Base-by-base conservation (phyloP, 2,797 vertebrate genomes). In the Gobionotothen gibberifrons region DNA sequence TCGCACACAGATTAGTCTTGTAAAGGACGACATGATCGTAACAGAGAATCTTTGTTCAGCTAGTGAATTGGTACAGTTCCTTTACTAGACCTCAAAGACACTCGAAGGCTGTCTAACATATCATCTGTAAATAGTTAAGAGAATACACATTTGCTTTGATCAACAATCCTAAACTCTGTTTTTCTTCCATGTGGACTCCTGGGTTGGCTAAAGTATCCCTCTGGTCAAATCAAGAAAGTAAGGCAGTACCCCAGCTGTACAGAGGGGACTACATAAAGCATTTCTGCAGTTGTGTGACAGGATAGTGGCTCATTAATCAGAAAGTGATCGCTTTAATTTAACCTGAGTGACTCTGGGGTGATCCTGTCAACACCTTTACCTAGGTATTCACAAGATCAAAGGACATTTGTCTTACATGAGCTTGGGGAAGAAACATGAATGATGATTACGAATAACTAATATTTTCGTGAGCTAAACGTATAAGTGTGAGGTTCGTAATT, bases 11-110 rank as follows among this genome's bases (percentile, higher is more conserved):
- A 77, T 52, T 32, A 56, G 63, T 70, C 53, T 63, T 36, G 59
- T 47, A 70, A 58, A 49, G 71, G 68, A 60, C 14, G 22, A 76
- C 39, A 39, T 29, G 52, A 86, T 72, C 59, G 65, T n/a, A 83
- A 90, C 78, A 92, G 77, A 73, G 66, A 79, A 76, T 79, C 79
- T 76, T 87, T 92, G 86, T 92, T 79, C 74, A 29, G 65, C 39
- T 64, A 48, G 42, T 81, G 53, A 79, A 80, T 81, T 73, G 32
- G 48, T n/a, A 43, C 63, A 77, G 22, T 80, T 89, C 22, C 76
- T 79, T 76, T 63, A 57, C 44, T 39, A 70, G 62, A 75, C 74
- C 70, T 61, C 22, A 69, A 72, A 75, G 16, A 57, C 12, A 26
- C 47, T 22, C 43, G 15, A 40, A 40, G 21, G 17, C 19, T 68